Percentiles rank a stretch among this genome's conserved stretches.
These are phyloP conservation scores for Jordanella pulchra DNA, from an alignment of 2,797 vertebrate species.

Conservation along the genomic window DNA sequence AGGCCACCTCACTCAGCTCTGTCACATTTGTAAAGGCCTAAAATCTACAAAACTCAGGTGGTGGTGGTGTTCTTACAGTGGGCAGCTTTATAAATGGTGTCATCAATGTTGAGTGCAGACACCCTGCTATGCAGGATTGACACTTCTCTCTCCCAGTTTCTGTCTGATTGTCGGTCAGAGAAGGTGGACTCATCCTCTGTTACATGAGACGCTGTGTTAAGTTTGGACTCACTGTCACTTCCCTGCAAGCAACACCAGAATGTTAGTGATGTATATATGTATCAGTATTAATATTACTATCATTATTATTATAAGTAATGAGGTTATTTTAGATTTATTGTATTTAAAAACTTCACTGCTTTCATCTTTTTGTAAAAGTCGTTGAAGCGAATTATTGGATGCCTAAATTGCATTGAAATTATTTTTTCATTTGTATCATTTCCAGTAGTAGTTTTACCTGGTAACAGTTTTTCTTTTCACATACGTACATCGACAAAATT, in stretches of 20 bases:
- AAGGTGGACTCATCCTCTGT: not conserved
- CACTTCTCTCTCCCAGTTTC: not conserved
- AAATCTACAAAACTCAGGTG: not conserved
- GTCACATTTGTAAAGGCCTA: not conserved
- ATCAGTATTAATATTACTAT: not conserved
- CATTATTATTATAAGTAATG: too few relatives aligned
- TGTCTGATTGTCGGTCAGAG: slow-evolving; percentile 11
- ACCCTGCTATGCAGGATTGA: not conserved
- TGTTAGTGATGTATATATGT: too few relatives aligned
- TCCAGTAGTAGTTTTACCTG: not conserved
- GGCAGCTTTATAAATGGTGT: not conserved
- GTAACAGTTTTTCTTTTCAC: not conserved
- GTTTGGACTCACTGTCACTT: slow-evolving; percentile 4
- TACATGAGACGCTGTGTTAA: not conserved
- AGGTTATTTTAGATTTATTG: not conserved
- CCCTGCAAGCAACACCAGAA: slow-evolving; percentile 33
- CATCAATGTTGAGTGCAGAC: not conserved
- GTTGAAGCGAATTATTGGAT: too few relatives aligned
- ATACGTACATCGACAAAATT: too few relatives aligned
- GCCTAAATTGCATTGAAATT: too few relatives aligned
- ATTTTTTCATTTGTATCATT: not conserved
- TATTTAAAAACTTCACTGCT: not conserved
- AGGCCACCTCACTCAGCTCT: not conserved
- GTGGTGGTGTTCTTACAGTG: slow-evolving; percentile 28
- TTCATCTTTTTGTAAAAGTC: not conserved